Evolutionary conservation across 2,797 vertebrate genomes (phyloP).

Genomic region (Rallus crepitans): DNA sequence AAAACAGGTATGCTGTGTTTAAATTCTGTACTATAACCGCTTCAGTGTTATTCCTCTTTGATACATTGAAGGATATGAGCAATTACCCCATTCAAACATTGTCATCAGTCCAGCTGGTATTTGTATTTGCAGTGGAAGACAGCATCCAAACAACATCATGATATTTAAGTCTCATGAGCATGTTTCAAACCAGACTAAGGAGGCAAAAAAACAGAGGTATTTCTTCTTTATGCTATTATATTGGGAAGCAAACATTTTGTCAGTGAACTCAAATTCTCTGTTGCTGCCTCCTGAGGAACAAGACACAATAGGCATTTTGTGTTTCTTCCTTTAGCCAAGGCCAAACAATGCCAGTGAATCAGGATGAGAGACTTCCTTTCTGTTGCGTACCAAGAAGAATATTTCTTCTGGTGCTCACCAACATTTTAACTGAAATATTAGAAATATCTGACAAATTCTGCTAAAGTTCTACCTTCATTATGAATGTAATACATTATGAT

Average conservation of each 20-base stretch:
- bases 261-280: neutral
- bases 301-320: neutral
- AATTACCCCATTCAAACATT: neutral
- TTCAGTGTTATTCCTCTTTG: neutral
- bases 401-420: neutral
- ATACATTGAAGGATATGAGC: neutral
- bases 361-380: neutral
- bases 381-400: neutral
- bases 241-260: neutral
- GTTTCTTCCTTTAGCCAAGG: neutral
- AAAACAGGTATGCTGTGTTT: neutral
- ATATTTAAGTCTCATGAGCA: neutral
- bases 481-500: neutral
- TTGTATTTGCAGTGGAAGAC: neutral
- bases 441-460: neutral
- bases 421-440: neutral
- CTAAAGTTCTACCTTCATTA: neutral
- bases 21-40: neutral
- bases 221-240: neutral
- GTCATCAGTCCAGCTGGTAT: neutral
- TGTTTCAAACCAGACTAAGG: neutral
- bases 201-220: neutral
- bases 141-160: neutral
- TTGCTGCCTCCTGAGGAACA: neutral
- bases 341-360: neutral